phyloP scores from a whole-genome alignment of 2,888 invertebrate genomes.

The Sarcophaga subvicina region DNA sequence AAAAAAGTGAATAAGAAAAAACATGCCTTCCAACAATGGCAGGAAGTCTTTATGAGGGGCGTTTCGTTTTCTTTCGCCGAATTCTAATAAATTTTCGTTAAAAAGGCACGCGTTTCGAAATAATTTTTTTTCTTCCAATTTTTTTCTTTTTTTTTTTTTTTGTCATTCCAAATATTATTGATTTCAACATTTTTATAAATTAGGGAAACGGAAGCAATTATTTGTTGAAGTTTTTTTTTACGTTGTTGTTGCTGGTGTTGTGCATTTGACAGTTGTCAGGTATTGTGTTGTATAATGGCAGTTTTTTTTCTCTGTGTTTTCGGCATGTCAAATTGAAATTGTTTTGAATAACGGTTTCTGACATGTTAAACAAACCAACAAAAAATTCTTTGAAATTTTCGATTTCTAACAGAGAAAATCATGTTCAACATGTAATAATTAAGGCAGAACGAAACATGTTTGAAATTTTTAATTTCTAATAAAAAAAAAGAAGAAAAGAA shows the following conservation, averaged over 20 bases:
- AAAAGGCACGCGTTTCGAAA: slow-evolving; percentile 49
- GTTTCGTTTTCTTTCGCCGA: slow-evolving; percentile 1
- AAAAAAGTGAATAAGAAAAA: slow-evolving; percentile 3
- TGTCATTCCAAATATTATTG: background rate
- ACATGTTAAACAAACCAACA: background rate
- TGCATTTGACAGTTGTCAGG: slow-evolving; percentile 33
- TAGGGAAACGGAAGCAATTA: slow-evolving; percentile 68
- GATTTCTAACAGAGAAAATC: background rate
- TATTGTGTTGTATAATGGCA: slow-evolving; percentile 17
- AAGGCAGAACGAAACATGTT: slow-evolving; percentile 2
- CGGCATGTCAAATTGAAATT: slow-evolving; percentile 51
- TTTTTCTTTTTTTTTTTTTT: background rate
- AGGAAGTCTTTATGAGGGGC: slow-evolving; percentile 55
- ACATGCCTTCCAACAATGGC: slow-evolving; percentile 34
- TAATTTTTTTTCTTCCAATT: background rate
- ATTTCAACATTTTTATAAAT: slow-evolving; percentile 10
- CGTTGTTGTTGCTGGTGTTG: slow-evolving; percentile 26
- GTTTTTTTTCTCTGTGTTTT: slow-evolving; percentile 72
- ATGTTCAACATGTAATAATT: slow-evolving; percentile 33
- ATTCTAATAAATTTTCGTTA: background rate
- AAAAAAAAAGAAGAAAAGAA: too few relatives aligned
- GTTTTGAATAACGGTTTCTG: slow-evolving; percentile 22
- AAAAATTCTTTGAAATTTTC: slow-evolving; percentile 30
- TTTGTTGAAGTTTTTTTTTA: slow-evolving; percentile 12
- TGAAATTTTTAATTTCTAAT: background rate